Evolutionary conservation across 1,140 invertebrate species (phyloP).

Genomic region (Vanessa atalanta): DNA sequence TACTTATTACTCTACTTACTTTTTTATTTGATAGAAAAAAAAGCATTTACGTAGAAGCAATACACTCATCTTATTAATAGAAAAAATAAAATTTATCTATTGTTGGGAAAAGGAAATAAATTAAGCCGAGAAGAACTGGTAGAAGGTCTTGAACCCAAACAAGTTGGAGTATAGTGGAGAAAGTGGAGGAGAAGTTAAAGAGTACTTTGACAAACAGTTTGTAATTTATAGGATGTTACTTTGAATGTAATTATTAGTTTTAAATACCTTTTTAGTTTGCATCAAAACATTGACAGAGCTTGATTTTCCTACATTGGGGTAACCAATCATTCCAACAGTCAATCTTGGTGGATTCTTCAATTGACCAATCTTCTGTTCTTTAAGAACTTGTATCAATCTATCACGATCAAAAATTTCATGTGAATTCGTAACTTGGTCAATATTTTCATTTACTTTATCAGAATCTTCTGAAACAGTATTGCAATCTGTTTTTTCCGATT

Average conservation of each 20-base stretch:
- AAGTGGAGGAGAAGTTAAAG: no score
- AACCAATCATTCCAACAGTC: slow-evolving; percentile 96
- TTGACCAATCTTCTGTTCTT: slow-evolving; percentile 83
- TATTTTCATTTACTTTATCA: slow-evolving; percentile 17
- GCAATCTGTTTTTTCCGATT: not conserved
- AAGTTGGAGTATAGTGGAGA: no score
- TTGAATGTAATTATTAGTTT: not conserved
- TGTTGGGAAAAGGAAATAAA: no score
- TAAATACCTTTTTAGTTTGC: slow-evolving; percentile 89
- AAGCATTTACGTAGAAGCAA: no score
- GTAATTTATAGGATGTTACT: no score
- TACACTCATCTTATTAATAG: no score
- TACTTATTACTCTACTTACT: no score
- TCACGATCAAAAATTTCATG: slow-evolving; percentile 82
- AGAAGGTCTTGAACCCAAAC: no score
- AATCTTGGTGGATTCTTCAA: slow-evolving; percentile 83
- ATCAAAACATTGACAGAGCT: slow-evolving; percentile 98
- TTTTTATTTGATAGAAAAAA: no score
- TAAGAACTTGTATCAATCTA: slow-evolving; percentile 86
- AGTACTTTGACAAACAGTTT: no score
- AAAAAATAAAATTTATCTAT: no score
- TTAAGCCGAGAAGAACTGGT: no score
- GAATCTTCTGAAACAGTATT: slow-evolving; percentile 23
- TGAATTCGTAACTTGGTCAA: slow-evolving; percentile 53
- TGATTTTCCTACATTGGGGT: slow-evolving; percentile 99